These are phyloP conservation scores for Brachypterus glaber DNA, from an alignment of 2,888 invertebrate species.

Conservation along the genomic window DNA sequence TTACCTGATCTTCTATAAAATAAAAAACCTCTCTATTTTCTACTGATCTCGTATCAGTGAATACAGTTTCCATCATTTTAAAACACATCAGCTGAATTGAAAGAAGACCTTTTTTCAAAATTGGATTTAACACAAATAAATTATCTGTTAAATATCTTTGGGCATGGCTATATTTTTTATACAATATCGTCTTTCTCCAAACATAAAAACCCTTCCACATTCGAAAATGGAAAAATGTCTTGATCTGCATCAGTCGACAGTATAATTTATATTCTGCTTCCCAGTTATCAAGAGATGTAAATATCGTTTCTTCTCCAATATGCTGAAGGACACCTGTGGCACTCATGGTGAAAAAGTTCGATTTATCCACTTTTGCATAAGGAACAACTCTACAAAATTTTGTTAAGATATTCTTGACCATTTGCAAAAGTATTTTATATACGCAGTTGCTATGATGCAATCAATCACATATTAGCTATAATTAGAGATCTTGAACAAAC, in stretches of 20 bases:
- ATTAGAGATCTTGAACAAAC: no score
- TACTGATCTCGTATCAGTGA: conserved; percentile 47
- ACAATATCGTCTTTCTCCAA: conserved; percentile 44
- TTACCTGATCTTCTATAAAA: conserved; percentile 61
- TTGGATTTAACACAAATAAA: conserved; percentile 64
- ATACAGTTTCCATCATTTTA: conserved; percentile 51
- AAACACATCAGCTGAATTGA: conserved; percentile 60
- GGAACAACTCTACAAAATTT: conserved; percentile 54
- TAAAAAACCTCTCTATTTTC: conserved; percentile 53
- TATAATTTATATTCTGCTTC: conserved; percentile 75
- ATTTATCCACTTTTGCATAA: conserved; percentile 54
- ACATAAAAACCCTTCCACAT: conserved; percentile 53
- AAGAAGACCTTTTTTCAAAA: conserved; percentile 61
- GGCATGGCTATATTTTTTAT: conserved; percentile 55
- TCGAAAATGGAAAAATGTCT: conserved; percentile 57
- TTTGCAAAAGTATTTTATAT: not conserved
- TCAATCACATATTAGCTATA: not conserved
- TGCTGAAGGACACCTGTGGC: conserved; percentile 73
- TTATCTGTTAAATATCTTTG: conserved; percentile 53
- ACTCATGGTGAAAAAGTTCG: conserved; percentile 73
- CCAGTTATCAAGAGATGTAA: conserved; percentile 70
- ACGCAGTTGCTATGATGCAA: no score
- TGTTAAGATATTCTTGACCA: not conserved
- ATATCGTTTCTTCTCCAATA: conserved; percentile 61
- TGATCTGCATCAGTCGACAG: conserved; percentile 63